phyloP scores from a whole-genome alignment of 1,140 invertebrate species.

The Cepaea nemoralis region DNA sequence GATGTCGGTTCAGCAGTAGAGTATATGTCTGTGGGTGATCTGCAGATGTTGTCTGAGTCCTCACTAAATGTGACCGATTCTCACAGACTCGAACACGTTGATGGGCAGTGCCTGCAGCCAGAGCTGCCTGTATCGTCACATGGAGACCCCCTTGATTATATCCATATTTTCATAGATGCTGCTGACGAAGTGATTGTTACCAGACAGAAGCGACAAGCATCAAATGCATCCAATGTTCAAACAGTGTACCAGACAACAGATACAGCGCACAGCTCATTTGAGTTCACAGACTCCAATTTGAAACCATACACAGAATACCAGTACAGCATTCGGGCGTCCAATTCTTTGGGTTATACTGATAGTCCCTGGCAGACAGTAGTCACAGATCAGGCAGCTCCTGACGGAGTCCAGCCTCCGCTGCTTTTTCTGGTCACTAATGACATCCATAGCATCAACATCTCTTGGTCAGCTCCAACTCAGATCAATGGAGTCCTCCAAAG shows the following conservation, averaged over 20 bases:
- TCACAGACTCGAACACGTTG: not conserved
- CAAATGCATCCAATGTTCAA: slow-evolving; percentile 48
- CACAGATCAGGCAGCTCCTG: slow-evolving; percentile 64
- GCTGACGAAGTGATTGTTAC: not conserved
- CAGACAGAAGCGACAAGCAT: not conserved
- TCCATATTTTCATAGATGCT: not conserved
- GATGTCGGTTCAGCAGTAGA: not conserved
- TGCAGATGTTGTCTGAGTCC: not conserved
- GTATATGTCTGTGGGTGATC: not conserved
- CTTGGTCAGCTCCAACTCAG: slow-evolving; percentile 60
- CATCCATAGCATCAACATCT: slow-evolving; percentile 55
- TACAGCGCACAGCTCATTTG: slow-evolving; percentile 52
- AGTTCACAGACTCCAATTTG: slow-evolving; percentile 60
- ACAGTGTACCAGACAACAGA: slow-evolving; percentile 62
- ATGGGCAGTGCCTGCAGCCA: not conserved
- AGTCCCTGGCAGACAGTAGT: slow-evolving; percentile 61
- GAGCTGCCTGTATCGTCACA: not conserved
- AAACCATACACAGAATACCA: slow-evolving; percentile 64
- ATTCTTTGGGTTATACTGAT: slow-evolving; percentile 56
- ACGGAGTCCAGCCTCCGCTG: slow-evolving; percentile 60
- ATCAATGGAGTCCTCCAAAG: slow-evolving; percentile 67
- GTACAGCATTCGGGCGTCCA: slow-evolving; percentile 63
- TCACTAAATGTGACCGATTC: not conserved
- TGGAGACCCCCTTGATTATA: not conserved
- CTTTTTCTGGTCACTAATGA: slow-evolving; percentile 51